Conservation (phyloP, 2,888 invertebrate species). For the Pristionchus exspectatus region DNA sequence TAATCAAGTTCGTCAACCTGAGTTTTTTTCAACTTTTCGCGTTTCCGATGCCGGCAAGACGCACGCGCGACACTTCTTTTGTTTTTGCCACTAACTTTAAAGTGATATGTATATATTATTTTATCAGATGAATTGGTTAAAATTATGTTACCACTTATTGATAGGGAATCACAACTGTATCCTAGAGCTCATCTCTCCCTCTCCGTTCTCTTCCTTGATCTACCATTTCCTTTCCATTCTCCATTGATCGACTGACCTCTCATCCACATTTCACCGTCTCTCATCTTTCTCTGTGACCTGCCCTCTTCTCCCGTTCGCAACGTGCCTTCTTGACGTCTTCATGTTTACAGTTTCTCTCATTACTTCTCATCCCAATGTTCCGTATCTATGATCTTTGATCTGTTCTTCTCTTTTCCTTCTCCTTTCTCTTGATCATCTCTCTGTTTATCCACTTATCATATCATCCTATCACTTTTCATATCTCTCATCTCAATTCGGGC, state of each 20-base stretch:
- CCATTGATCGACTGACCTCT: neutral
- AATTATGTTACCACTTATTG: no score
- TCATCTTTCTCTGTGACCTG: neutral
- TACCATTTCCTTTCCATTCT: neutral
- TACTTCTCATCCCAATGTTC: neutral
- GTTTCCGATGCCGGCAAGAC: no score
- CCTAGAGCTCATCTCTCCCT: neutral
- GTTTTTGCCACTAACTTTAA: no score
- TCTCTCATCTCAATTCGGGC: conserved; percentile 18
- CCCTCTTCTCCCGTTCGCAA: neutral
- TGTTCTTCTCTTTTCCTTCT: neutral
- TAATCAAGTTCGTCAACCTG: neutral
- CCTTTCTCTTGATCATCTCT: neutral
- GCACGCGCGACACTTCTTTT: no score
- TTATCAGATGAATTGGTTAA: no score
- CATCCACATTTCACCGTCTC: neutral
- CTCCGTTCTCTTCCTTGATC: neutral
- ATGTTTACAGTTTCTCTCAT: neutral
- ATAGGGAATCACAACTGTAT: no score
- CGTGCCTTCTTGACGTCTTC: neutral
- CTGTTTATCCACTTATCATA: conserved; percentile 47
- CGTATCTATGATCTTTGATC: neutral
- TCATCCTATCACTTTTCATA: conserved; percentile 43
- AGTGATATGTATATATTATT: no score
- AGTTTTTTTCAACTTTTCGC: no score